Base-by-base conservation (phyloP, 2,888 invertebrate genomes). In the Choristoneura rosaceana region DNA sequence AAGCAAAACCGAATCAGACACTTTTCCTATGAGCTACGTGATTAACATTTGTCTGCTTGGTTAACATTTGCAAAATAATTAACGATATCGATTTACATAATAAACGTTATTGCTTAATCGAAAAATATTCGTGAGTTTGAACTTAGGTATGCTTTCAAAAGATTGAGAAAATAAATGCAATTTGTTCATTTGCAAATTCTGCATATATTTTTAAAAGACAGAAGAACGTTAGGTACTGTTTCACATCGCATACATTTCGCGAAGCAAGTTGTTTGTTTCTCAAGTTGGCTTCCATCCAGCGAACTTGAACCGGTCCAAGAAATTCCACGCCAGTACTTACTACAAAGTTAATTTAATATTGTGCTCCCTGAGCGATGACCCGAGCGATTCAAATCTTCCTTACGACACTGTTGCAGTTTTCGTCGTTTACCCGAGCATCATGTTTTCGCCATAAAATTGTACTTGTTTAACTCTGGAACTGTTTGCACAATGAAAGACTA, bases 341-440 rank as follows among this genome's bases (percentile, higher is more conserved):
- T n/a, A 65, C 70, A 74, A 71, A 76, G 75, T 77, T 79, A 71
- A 79, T 76, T 80, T 77, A 77, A 80, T 76, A 76, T 76, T 68
- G 58, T 69, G 59, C 69, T 74, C 71, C 62, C 73, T 59, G 64
- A 69, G 67, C 70, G 47, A 74, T 75, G 75, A 76, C 69, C 55
- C 69, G 65, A 59, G 74, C 78, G 59, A 73, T 52, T 43, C 17
- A 41, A 41, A 63, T 50, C 59, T 33, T 43, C 68, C 58, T 47
- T 67, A 62, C 50, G 50, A 50, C 55, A 59, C 63, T 59, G 64
- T 15, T 25, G 58, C 58, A 62, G 14, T 63, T 17, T 25, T 15
- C 10, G 17, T 17, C 60, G 50, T 60, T 62, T n/a, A 58, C 61
- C 38, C n/a, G 43, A 5, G 25, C 12, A 52, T 4, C 17, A 58